phyloP scores from a whole-genome alignment of 2,113 vertebrate genomes.

The Chaetorhynchus papuensis region DNA sequence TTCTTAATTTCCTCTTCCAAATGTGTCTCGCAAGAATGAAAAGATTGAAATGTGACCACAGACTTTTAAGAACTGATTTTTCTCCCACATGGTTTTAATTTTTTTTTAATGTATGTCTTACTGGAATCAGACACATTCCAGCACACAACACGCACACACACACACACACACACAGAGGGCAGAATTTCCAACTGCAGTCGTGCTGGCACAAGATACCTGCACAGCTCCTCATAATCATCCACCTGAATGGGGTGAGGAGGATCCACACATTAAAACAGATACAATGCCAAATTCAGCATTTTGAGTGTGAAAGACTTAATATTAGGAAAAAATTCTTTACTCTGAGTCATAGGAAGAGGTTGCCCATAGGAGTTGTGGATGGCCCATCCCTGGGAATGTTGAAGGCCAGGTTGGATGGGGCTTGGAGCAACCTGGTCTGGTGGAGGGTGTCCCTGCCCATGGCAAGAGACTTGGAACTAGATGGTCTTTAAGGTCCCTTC shows the following conservation, averaged over 20 bases:
- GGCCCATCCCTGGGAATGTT: background rate
- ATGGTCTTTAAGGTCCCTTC: background rate
- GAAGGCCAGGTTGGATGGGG: background rate
- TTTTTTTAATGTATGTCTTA: background rate
- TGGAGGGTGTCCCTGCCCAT: background rate
- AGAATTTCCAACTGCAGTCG: background rate
- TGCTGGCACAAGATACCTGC: background rate
- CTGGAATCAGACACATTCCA: conserved; percentile 5
- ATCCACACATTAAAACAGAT: background rate
- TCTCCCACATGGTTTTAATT: background rate
- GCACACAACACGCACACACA: background rate
- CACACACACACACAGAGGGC: background rate
- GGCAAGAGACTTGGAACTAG: background rate
- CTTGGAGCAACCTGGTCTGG: background rate
- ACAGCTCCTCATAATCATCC: background rate
- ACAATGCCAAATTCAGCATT: background rate
- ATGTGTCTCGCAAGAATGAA: background rate
- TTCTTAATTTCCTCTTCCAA: conserved; percentile 44
- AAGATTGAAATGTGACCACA: background rate
- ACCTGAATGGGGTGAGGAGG: background rate
- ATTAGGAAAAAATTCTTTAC: background rate
- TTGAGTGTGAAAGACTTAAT: background rate
- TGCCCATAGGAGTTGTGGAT: background rate
- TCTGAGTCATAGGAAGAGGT: background rate
- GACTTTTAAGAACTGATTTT: background rate